Evolutionary conservation across 2,797 vertebrate species (phyloP), one percentile per base, ranked within the genome.

Genomic region (Pseudopleuronectes americanus): DNA sequence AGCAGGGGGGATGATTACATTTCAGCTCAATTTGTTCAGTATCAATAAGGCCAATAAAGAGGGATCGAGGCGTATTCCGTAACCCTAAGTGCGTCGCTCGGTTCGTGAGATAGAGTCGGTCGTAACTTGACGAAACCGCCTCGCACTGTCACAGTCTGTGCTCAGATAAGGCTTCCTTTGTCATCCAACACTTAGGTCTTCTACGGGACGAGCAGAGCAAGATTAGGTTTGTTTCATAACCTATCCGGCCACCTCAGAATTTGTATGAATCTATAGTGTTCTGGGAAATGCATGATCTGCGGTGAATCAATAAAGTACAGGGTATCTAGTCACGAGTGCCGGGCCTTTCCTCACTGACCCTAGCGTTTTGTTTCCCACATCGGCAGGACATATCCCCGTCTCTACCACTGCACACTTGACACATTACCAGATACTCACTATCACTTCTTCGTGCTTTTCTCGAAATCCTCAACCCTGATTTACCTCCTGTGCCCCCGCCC

Each of bases 31-130:
- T 86, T 87, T 64, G 64, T 67, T 74, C 74, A 57, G 64, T 74
- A 87, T 89, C 58, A 51, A 82, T 89, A 86, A 88, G 80, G 75
- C 87, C 83, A 87, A 61, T 81, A 60, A 73, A 87, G 85, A 85
- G 81, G 36, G 36, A 38, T 38, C 1, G 36, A 8, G 56, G 41
- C 61, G 61, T 80, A 68, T 74, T 43, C 76, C 68, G 17, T 69
- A 65, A 85, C 57, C 74, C 41, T 22, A 6, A 22, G 19, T 31
- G 47, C 45, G 54, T 83, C 68, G 57, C 66, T 21, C 24, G 41
- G 41, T 74, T 77, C 69, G 62, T 71, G 74, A 83, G 74, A 83
- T 63, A 8, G 47, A 71, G 71, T 76, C 31, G 74, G 71, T 70
- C 64, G 68, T 48, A 53, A 41, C 49, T 65, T 26, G 43, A 72